Percentiles rank a stretch among this genome's conserved stretches.
These are phyloP conservation scores for Allolobophora icterica DNA, from an alignment of 2,888 invertebrate genomes.

Conservation along the genomic window DNA sequence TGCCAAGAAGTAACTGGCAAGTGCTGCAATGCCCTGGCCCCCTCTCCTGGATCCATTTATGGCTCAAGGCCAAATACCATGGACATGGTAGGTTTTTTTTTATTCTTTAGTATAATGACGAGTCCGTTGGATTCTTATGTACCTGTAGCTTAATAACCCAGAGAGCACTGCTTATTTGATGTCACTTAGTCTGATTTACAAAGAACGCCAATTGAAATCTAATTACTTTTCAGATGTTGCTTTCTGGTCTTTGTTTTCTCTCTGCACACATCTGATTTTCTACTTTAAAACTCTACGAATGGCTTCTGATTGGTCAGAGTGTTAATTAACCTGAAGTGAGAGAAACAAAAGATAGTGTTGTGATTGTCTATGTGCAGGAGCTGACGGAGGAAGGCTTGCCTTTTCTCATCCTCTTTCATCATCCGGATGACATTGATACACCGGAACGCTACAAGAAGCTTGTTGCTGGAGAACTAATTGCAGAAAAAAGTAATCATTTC, in stretches of 20 bases:
- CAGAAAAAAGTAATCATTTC: constrained; percentile 81
- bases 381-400: constrained; percentile 97
- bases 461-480: constrained; percentile 76
- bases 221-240: background rate
- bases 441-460: constrained; percentile 85
- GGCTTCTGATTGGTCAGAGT: background rate
- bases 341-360: background rate
- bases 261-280: no score
- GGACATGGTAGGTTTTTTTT: background rate
- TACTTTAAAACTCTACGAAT: background rate
- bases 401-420: constrained; percentile 94
- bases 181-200: background rate
- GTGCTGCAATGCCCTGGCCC: no score
- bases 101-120: background rate
- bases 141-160: background rate
- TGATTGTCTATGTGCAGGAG: constrained; percentile 69
- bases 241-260: background rate
- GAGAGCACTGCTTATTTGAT: background rate
- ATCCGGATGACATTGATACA: constrained; percentile 80
- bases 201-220: background rate
- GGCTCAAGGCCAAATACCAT: background rate
- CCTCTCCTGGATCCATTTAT: no score
- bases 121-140: background rate
- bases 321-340: background rate
- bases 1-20: no score